Percentiles rank a stretch among this genome's conserved stretches.
Evolutionary conservation across 1,140 invertebrate species (phyloP).

Genomic region (Luehdorfia chinensis): DNA sequence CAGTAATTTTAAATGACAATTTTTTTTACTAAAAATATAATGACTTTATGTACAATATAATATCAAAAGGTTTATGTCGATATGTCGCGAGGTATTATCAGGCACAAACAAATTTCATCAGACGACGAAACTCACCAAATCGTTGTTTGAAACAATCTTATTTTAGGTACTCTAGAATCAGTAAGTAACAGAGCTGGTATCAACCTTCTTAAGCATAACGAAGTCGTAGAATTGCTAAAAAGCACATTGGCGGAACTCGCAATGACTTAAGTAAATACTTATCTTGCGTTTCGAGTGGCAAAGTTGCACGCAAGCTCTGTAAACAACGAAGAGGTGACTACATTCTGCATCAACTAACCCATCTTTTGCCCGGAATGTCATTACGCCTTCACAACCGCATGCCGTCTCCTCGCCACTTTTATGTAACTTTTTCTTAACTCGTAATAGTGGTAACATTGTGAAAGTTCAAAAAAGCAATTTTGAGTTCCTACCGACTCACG

Average conservation of each 20-base stretch:
- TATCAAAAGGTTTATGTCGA: no score
- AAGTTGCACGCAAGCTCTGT: conserved; percentile 55
- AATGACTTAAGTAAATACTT: conserved; percentile 59
- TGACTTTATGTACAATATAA: no score
- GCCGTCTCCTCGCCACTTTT: conserved; percentile 43
- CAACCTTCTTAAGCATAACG: conserved; percentile 40
- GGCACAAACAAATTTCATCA: no score
- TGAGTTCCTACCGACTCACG: conserved; percentile 41
- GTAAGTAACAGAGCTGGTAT: conserved; percentile 25
- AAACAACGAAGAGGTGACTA: conserved; percentile 47
- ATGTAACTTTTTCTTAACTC: conserved; percentile 66
- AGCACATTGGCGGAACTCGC: conserved; percentile 47
- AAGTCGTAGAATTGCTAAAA: conserved; percentile 66
- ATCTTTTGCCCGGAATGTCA: conserved; percentile 49
- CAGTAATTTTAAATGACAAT: no score
- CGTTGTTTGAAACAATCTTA: conserved; percentile 13
- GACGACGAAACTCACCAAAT: conserved; percentile 2
- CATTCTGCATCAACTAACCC: conserved; percentile 42
- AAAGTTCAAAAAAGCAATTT: conserved; percentile 75
- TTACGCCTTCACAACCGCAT: conserved; percentile 41
- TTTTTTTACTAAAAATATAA: no score
- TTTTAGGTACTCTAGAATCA: conserved; percentile 4
- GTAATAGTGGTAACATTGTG: conserved; percentile 62
- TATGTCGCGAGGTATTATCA: no score
- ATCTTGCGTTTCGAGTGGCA: conserved; percentile 44